Base-by-base conservation (phyloP, 53 echinoderm and acorn worm genomes). In the Apostichopus leukothele region DNA sequence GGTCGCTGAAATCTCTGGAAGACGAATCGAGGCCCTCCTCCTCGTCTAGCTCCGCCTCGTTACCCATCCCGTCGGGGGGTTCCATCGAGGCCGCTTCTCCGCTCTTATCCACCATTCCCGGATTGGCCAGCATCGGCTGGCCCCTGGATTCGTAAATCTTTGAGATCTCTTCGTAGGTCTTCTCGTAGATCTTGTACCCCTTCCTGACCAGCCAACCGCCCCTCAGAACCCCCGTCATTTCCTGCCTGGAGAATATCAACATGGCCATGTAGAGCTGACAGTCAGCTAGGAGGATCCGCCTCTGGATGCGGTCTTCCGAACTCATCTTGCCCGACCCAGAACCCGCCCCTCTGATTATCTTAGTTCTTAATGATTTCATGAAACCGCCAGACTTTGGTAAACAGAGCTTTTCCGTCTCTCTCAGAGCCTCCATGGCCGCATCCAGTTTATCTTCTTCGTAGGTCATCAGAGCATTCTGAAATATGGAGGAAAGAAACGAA, bases 381-480 rank as follows among this genome's bases (percentile, higher is more conserved):
- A 96, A 90, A 75, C 89, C 91, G 52, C 94, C 91, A 16, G 94
- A 89, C 88, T 94, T 90, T 7, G 91, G 87, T 13, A 86, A 86
- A 60, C 98, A 97, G 7, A 97, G 92, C 71, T 94, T 97, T 77
- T 96, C 97, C 6, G 97, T 97, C 90, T 95, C 95, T 77, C 93
- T 95, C 23, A 97, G 81, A 5, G 94, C 90, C 21, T 89, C 91
- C 90, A 94, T 89, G 27, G 98, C 98, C 5, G 63, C 78, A 76
- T 95, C 95, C 86, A 97, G 89, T 86, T 97, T 97, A 67, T 97
- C 98, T 26, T 97, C 98, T 68, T 97, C 98, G 75, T 95, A 97
- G 0, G 95, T 95, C 98, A 97, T 97, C 73, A 97, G 92, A 11
- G 96, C 96, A 95, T 94, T 95, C 96, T 96, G 89, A 16, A 83